A percentile compares a stretch with the other conserved stretches of the same genome.
Conservation (phyloP, 2,888 invertebrate species). For the Phania funesta region DNA sequence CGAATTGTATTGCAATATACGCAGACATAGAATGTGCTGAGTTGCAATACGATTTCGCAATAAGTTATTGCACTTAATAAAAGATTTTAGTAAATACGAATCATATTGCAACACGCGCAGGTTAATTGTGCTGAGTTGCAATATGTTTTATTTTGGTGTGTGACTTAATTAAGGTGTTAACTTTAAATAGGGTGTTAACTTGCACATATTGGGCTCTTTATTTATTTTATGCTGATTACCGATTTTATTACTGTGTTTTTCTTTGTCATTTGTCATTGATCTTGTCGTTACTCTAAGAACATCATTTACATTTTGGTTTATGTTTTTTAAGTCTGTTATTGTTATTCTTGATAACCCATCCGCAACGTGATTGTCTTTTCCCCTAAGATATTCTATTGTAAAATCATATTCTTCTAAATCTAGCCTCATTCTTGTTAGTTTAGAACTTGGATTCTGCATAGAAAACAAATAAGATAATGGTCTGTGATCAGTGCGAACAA, state of each 20-base stretch:
- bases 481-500: slow-evolving; percentile 67
- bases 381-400: no score
- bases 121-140: no score
- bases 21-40: no score
- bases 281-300: slow-evolving; percentile 28
- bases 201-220: slow-evolving; percentile 30
- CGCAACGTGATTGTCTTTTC: slow-evolving; percentile 59
- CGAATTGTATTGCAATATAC: no score
- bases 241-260: background rate
- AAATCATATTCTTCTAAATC: slow-evolving; percentile 68
- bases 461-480: no score
- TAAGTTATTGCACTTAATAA: no score
- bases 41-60: no score
- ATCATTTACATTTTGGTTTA: background rate
- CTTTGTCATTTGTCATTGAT: background rate
- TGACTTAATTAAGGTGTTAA: no score
- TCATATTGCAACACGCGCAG: no score
- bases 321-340: background rate
- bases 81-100: no score
- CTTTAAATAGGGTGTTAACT: no score
- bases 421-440: slow-evolving; percentile 35
- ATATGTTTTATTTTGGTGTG: no score
- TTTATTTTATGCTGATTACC: background rate
- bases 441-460: slow-evolving; percentile 60
- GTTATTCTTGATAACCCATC: slow-evolving; percentile 21